Base-by-base conservation (phyloP, 2,888 invertebrate genomes). In the Megamerina dolium region DNA sequence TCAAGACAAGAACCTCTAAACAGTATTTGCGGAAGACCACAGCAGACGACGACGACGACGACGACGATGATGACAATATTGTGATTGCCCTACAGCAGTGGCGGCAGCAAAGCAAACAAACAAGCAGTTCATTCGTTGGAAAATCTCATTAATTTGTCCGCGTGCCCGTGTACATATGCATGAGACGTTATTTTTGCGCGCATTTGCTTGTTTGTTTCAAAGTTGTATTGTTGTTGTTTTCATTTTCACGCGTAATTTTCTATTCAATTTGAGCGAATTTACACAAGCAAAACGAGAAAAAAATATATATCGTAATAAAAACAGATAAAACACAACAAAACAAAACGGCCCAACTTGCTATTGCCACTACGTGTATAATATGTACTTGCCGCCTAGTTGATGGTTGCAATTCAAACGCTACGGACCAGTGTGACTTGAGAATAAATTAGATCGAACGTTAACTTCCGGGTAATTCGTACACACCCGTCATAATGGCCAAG, bases 201-300 rank as follows among this genome's bases (percentile, higher is more conserved):
- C 37, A 20, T 16, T 36, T 36, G 13, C n/a, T 36, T 34, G 38
- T 19, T 38, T 33, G 18, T 38, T 10, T 33, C n/a, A n/a, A n/a
- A n/a, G n/a, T 38, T 41, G 14, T 18, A n/a, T 35, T 32, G 37
- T 29, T 20, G 38, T 30, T 39, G 29, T 45, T 32, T 39, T 43
- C 30, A 36, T 44, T 46, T 48, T 51, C 44, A 51, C 51, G 50
- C 51, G 49, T 49, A 47, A 47, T 49, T 49, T 49, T 49, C 31
- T 46, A 46, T 38, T 31, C 31, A 14, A 10, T 31, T 31, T 31
- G 9, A 16, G 13, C 31, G 31, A 10, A 16, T 4, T 12, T 9
- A 31, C 31, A 14, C 16, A 9, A 31, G 31, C 16, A 31, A 16
- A 3, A n/a, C 13, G 27, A 4, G 27, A 27, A 27, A 31, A 31